A percentile compares a stretch with the other conserved stretches of the same genome.
These are phyloP conservation scores for Baronia brevicornis DNA, from an alignment of 2,888 invertebrate genomes.

Conservation along the genomic window DNA sequence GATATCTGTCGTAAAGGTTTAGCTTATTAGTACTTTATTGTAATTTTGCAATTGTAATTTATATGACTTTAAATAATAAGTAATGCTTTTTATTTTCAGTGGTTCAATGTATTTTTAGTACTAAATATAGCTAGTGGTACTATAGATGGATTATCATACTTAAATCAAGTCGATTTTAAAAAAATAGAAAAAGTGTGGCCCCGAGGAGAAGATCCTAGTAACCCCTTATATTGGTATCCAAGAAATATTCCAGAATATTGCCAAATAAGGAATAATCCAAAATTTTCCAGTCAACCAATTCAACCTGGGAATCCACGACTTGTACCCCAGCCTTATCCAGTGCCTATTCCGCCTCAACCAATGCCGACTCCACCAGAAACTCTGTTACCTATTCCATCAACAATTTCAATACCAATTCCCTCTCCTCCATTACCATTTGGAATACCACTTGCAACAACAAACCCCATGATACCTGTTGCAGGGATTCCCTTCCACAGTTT, in stretches of 20 bases:
- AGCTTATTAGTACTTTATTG: no score
- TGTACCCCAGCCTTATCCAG: slow-evolving; percentile 13
- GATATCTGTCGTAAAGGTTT: no score
- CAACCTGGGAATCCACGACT: slow-evolving; percentile 1
- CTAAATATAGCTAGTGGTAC: slow-evolving; percentile 25
- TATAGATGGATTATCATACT: slow-evolving; percentile 37
- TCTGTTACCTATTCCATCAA: slow-evolving; percentile 5
- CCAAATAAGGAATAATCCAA: slow-evolving; percentile 15
- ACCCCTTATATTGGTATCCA: slow-evolving; percentile 57
- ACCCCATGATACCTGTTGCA: slow-evolving; percentile 24
- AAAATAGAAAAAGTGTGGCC: slow-evolving; percentile 9
- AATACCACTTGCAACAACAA: slow-evolving; percentile 17
- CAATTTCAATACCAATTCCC: slow-evolving; percentile 18
- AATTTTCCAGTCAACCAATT: no score
- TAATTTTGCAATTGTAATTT: no score
- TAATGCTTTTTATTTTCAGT: slow-evolving; percentile 32
- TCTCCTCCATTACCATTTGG: slow-evolving; percentile 20
- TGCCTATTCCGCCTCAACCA: slow-evolving; percentile 13
- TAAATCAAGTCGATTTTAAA: slow-evolving; percentile 27
- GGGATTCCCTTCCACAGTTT: slow-evolving; percentile 3
- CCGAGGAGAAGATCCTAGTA: slow-evolving; percentile 41
- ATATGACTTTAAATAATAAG: no score
- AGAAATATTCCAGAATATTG: slow-evolving; percentile 31
- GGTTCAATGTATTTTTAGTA: slow-evolving; percentile 20
- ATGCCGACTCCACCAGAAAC: slow-evolving; percentile 14